These are phyloP conservation scores for Tylochromis polylepis DNA, from an alignment of 2,113 vertebrate genomes.

Conservation along the genomic window DNA sequence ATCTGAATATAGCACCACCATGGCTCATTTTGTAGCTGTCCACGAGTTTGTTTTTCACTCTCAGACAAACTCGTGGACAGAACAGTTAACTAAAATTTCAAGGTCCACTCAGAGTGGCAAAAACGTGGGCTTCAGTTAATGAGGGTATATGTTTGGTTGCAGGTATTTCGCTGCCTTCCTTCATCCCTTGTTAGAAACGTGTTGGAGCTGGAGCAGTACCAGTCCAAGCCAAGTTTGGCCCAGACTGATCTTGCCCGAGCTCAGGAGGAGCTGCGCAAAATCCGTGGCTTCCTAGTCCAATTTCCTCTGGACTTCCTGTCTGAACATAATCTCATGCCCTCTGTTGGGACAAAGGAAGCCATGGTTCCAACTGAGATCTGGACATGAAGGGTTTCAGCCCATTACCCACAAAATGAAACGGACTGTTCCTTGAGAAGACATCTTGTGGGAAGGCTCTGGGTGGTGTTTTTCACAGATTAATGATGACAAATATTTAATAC, in stretches of 20 bases:
- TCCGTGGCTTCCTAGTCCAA: conserved; percentile 93
- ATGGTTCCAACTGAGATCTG: conserved; percentile 96
- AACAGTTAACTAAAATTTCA: not conserved
- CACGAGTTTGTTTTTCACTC: not conserved
- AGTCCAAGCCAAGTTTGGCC: conserved; percentile 78
- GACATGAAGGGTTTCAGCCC: conserved; percentile 73
- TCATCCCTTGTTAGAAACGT: conserved; percentile 88
- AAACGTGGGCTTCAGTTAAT: not conserved
- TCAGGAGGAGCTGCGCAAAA: conserved; percentile 88
- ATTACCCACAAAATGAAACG: not conserved
- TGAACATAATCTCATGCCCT: conserved; percentile 91
- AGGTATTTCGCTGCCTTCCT: conserved; percentile 96
- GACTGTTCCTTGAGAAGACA: not conserved
- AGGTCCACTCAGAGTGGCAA: not conserved
- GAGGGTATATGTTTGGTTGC: not conserved
- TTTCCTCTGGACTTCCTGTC: conserved; percentile 95
- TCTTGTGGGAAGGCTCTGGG: not conserved
- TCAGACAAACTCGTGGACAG: not conserved
- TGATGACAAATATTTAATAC: not conserved
- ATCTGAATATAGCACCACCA: not conserved
- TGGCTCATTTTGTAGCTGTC: not conserved
- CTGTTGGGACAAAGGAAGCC: conserved; percentile 90
- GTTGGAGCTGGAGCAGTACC: conserved; percentile 84
- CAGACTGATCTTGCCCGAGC: conserved; percentile 79
- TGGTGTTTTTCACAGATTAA: not conserved